Evolutionary conservation across 2,797 vertebrate genomes (phyloP).

Genomic region (Eurystomus glaucurus): DNA sequence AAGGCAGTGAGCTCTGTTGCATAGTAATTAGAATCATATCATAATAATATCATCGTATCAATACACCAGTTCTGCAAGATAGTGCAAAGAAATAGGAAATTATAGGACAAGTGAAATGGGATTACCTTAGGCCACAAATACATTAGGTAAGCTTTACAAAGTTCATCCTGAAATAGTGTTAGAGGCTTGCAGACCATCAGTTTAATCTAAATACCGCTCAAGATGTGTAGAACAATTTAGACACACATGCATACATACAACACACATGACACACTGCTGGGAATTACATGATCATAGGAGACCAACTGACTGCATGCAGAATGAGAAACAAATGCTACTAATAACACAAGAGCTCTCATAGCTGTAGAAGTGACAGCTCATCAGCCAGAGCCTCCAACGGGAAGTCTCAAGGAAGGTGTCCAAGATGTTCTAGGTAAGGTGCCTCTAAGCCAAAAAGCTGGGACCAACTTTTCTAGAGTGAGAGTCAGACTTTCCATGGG

Average conservation of each 20-base stretch:
- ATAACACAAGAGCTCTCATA: background rate
- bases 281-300: background rate
- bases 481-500: background rate
- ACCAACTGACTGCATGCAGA: background rate
- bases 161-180: background rate
- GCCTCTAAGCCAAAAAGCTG: background rate
- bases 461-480: accelerated
- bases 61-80: background rate
- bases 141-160: background rate
- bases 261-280: background rate
- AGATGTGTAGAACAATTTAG: background rate
- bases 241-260: accelerated
- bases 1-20: background rate
- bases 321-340: background rate
- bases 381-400: background rate
- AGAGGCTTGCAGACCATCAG: background rate
- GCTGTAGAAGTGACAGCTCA: background rate
- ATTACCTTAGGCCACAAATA: background rate
- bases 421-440: background rate
- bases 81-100: background rate
- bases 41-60: background rate
- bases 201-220: background rate
- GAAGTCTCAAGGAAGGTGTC: background rate
- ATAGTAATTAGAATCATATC: background rate
- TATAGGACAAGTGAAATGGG: background rate